Evolutionary conservation across 2,888 invertebrate genomes (phyloP), one percentile per base, ranked within the genome.

Genomic region (Melipona bicolor): DNA sequence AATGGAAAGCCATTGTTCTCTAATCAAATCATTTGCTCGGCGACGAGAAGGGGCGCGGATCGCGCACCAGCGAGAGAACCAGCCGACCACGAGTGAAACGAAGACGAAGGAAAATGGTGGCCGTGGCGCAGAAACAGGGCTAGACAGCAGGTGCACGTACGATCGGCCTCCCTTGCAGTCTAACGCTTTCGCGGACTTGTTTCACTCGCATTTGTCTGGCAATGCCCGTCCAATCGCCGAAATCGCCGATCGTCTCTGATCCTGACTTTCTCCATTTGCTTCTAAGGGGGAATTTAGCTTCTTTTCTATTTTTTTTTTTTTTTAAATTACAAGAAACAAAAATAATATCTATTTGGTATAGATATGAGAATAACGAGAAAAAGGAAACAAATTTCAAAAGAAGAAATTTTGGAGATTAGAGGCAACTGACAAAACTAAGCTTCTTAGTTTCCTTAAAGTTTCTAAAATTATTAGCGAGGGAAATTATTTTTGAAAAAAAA

Each of bases 1-100:
- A 94, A 94, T 94, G 94, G 94, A 94, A 94, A 93, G 91, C 94
- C 93, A 94, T 94, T 94, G 94, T 94, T 94, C 94, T 93, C 93
- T 94, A 94, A 94, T 94, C 94, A 94, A 94, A 94, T 94, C 93
- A 94, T 94, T 94, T 93, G 93, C 92, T 92, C 91, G 90, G 87
- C 91, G 91, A 90, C 84, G 84, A 85, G 89, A 90, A 90, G 90
- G 84, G 80, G 81, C 65, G 89, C 84, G 88, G 9, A 82, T 83
- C 85, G 76, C 72, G 71, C 61, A 87, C 83, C 19, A 17, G 84
- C 27, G 56, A 76, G 79, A 64, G 71, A 79, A 62, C 4, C n/a
- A 79, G 59, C 4, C n/a, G 62, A 52, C 21, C 17, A 59, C 59
- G 59, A 59, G 74, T 32, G 78, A 68, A 84, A 73, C 71, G 68